Evolutionary conservation across 1,140 invertebrate genomes (phyloP).

Genomic region (Mya arenaria): DNA sequence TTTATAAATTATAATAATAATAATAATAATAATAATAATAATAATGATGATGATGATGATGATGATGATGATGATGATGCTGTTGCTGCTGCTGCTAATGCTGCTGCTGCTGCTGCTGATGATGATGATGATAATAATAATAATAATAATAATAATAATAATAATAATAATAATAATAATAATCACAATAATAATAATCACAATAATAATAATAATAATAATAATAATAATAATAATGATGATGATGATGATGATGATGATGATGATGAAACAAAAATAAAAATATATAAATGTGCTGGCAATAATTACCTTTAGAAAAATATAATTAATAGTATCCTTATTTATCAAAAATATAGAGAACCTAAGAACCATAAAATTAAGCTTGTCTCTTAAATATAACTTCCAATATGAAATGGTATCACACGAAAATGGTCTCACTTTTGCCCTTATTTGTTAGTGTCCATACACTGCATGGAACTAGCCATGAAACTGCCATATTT

Average conservation of each 20-base stretch:
- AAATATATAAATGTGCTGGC: too few relatives aligned
- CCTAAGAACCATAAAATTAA: too few relatives aligned
- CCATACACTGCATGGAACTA: too few relatives aligned
- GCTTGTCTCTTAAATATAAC: too few relatives aligned
- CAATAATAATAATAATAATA: not conserved
- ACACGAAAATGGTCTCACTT: too few relatives aligned
- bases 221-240: not conserved
- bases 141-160: not conserved
- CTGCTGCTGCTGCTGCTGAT: not conserved
- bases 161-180: not conserved
- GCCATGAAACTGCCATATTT: too few relatives aligned
- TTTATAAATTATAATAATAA: not conserved
- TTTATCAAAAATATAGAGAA: too few relatives aligned
- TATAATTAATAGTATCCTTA: too few relatives aligned
- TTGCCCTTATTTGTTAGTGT: too few relatives aligned
- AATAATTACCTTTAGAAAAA: too few relatives aligned
- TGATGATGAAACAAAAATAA: not conserved
- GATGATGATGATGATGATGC: not conserved
- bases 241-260: not conserved
- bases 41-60: not conserved
- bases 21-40: not conserved
- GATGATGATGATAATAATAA: not conserved
- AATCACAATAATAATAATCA: not conserved
- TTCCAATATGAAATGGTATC: too few relatives aligned
- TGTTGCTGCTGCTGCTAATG: not conserved